phyloP scores from a whole-genome alignment of 2,113 vertebrate genomes.

The Actenoides hombroni region DNA sequence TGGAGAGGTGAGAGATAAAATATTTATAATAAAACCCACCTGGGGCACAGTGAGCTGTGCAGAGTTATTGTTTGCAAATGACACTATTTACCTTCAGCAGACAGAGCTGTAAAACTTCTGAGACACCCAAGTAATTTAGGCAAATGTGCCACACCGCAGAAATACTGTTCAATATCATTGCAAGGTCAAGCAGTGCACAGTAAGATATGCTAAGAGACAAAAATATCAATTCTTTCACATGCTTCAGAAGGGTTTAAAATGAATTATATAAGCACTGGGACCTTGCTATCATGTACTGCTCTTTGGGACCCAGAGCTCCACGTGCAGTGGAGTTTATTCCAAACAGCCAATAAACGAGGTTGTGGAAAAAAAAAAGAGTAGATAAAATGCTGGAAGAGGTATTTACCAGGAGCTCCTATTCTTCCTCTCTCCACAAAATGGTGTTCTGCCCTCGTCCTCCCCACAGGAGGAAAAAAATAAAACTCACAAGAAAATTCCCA shows the following conservation, averaged over 20 bases:
- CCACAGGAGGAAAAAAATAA: too few relatives aligned
- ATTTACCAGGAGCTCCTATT: background rate
- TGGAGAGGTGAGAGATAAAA: background rate
- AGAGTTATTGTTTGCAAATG: background rate
- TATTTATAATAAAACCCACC: background rate
- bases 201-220: background rate
- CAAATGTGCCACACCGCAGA: background rate
- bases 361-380: background rate
- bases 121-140: background rate
- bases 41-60: background rate
- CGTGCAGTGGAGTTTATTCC: background rate
- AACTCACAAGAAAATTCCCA: background rate
- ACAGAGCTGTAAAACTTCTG: background rate
- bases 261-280: background rate
- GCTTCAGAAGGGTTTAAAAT: background rate
- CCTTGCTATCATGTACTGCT: background rate
- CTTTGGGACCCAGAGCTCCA: background rate
- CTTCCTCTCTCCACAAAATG: background rate
- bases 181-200: background rate
- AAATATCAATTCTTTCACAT: background rate
- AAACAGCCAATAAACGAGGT: rapidly evolving
- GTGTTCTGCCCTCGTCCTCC: background rate
- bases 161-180: background rate
- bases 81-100: background rate
- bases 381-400: background rate